phyloP scores from a whole-genome alignment of 2,113 vertebrate species.

The Pantherophis guttatus region DNA sequence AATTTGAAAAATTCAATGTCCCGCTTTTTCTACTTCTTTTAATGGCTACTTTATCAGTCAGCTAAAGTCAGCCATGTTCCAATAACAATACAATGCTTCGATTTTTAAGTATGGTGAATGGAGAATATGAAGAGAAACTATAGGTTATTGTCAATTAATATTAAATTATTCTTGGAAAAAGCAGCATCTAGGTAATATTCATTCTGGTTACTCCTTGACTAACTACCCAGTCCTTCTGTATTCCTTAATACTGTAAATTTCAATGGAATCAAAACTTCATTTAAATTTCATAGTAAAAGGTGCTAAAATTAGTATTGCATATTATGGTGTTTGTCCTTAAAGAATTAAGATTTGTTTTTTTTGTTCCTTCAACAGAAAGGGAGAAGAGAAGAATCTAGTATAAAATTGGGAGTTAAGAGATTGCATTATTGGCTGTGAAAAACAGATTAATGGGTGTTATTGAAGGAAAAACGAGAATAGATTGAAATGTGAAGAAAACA shows the following conservation, averaged over 20 bases:
- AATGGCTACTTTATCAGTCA: not conserved
- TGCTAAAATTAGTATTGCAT: not conserved
- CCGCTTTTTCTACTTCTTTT: not conserved
- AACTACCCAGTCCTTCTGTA: not conserved
- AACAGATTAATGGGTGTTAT: not conserved
- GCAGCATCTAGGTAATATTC: not conserved
- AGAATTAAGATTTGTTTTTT: not conserved
- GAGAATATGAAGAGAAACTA: not conserved
- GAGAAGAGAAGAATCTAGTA: not conserved
- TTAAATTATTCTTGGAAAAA: not conserved
- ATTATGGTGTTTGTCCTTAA: not conserved
- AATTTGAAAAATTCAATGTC: not conserved
- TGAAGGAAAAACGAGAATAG: not conserved
- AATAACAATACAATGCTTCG: not conserved
- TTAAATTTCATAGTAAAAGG: not conserved
- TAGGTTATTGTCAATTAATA: not conserved
- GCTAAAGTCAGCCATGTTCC: not conserved
- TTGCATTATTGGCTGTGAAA: not conserved
- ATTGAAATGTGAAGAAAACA: not conserved
- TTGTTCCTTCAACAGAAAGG: not conserved
- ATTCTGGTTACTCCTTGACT: not conserved
- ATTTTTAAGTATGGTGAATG: not conserved
- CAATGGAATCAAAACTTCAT: not conserved
- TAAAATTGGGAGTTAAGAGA: not conserved
- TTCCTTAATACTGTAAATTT: not conserved